phyloP scores from a whole-genome alignment of 2,797 vertebrate species.

The Rhinella marina region DNA sequence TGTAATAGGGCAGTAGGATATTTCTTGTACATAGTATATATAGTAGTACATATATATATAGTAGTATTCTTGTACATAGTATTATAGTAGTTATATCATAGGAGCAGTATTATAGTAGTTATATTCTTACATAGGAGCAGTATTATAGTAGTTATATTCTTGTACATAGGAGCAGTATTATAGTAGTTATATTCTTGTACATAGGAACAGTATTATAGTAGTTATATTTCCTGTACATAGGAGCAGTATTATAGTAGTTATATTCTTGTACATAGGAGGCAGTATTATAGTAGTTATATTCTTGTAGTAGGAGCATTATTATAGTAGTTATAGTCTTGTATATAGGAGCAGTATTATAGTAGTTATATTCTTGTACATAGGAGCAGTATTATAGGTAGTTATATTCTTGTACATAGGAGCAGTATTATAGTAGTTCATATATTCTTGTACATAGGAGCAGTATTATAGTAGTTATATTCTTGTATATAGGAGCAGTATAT shows the following conservation, averaged over 20 bases:
- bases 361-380: constrained; percentile 1
- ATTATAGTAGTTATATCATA: not conserved
- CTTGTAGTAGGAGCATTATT: constrained; percentile 14
- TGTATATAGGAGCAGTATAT: not conserved
- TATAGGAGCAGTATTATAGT: not conserved
- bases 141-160: constrained; percentile 6
- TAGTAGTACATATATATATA: constrained; percentile 8
- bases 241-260: not conserved
- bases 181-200: constrained; percentile 8
- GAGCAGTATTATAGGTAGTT: not conserved
- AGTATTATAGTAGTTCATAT: constrained; percentile 9
- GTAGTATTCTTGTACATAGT: constrained; percentile 1
- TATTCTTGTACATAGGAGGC: not conserved
- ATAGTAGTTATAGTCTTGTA: constrained; percentile 27
- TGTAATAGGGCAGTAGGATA: too few relatives aligned
- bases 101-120: not conserved
- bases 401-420: constrained; percentile 1
- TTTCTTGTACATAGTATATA: constrained; percentile 11
- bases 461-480: constrained; percentile 28
- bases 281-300: constrained; percentile 15
- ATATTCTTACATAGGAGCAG: not conserved
- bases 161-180: constrained; percentile 3
- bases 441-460: not conserved
- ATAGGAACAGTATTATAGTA: constrained; percentile 9
- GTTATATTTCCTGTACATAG: constrained; percentile 3